phyloP scores from a whole-genome alignment of 2,888 invertebrate genomes.

The Sarcophaga carnaria region DNA sequence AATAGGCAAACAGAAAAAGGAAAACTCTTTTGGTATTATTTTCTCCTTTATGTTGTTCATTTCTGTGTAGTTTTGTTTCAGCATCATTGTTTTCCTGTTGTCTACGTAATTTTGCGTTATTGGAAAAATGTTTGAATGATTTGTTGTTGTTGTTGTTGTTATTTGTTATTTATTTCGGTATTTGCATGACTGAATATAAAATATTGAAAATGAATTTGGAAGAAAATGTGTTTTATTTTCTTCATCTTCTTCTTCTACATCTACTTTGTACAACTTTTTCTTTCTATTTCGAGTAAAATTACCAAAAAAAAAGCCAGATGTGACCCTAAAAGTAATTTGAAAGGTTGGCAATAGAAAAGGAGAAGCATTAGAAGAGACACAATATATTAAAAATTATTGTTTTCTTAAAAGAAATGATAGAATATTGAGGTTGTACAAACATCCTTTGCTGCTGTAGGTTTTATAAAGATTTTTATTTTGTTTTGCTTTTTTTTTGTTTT shows the following conservation, averaged over 20 bases:
- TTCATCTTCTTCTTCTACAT: not conserved
- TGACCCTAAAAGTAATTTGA: constrained; percentile 21
- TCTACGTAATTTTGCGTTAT: constrained; percentile 34
- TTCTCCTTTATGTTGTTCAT: constrained; percentile 9
- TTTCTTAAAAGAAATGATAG: not conserved
- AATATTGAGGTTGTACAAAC: constrained; percentile 2
- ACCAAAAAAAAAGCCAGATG: constrained; percentile 38
- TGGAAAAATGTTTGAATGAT: constrained; percentile 33
- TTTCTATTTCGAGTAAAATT: not conserved
- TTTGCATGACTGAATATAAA: constrained; percentile 63
- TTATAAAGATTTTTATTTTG: too few species aligned
- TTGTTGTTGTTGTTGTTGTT: not conserved
- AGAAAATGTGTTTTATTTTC: constrained; percentile 3
- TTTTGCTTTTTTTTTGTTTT: too few species aligned
- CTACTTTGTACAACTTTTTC: not conserved
- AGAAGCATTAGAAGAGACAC: not conserved
- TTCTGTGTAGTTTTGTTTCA: not conserved
- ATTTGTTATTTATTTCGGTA: constrained; percentile 62
- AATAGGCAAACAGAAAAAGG: too few species aligned
- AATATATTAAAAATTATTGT: constrained; percentile 6
- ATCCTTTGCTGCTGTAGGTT: not conserved
- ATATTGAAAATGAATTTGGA: constrained; percentile 56
- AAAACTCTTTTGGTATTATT: constrained; percentile 1
- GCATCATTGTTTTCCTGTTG: constrained; percentile 41
- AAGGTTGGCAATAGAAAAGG: not conserved